Evolutionary conservation across 2,113 vertebrate species (phyloP).

Genomic region (Enhydra lutris): DNA sequence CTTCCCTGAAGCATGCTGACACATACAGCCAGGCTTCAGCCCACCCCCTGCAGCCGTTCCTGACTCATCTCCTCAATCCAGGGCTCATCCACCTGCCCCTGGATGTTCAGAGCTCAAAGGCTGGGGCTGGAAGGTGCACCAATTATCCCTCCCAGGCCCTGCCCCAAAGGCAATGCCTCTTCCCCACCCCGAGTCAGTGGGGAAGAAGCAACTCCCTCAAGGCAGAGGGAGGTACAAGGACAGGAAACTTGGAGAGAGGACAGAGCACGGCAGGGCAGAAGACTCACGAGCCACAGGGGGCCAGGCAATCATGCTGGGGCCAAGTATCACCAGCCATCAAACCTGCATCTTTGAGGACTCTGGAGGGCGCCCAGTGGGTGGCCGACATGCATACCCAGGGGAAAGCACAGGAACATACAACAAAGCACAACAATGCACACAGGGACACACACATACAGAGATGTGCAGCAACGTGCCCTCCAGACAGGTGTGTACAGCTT

Average conservation of each 20-base stretch:
- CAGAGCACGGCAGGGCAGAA: not conserved
- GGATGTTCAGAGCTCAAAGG: not conserved
- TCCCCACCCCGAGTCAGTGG: not conserved
- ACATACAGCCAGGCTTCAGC: not conserved
- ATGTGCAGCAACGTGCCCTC: not conserved
- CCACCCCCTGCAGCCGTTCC: not conserved
- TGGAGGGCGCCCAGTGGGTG: not conserved
- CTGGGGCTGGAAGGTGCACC: not conserved
- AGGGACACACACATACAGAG: not conserved
- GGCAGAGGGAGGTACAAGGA: not conserved
- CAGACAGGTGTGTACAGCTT: not conserved
- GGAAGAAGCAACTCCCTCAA: not conserved
- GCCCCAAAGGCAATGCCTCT: not conserved
- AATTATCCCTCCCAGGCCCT: not conserved
- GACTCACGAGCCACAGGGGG: not conserved
- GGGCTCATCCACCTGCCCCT: not conserved
- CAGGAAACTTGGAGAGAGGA: not conserved
- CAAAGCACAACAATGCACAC: not conserved
- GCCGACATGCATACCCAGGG: not conserved
- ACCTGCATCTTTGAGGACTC: not conserved
- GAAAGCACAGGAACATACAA: not conserved
- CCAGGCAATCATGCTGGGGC: not conserved
- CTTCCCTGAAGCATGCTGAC: not conserved
- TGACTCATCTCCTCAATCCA: constrained; percentile 10
- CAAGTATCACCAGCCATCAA: not conserved